Conservation (phyloP, 1,140 invertebrate genomes). For the Dendrolimus kikuchii region DNA sequence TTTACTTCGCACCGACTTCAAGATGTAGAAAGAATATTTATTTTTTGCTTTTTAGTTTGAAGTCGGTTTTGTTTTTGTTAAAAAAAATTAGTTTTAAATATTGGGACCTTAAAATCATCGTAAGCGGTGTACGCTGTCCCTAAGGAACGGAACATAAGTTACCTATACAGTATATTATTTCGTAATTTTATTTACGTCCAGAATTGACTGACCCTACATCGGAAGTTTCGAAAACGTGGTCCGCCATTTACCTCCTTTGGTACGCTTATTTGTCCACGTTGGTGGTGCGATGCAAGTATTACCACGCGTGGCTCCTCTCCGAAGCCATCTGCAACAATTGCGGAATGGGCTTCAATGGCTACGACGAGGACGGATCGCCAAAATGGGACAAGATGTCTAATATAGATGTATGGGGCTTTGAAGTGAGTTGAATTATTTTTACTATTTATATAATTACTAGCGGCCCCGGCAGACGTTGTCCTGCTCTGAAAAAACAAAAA, state of each 20-base stretch:
- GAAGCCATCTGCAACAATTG: conserved; percentile 96
- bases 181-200: conserved; percentile 14
- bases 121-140: too few species aligned
- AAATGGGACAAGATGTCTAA: conserved; percentile 94
- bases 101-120: too few species aligned
- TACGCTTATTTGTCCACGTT: conserved; percentile 86
- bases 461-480: too few species aligned
- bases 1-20: too few species aligned
- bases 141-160: too few species aligned
- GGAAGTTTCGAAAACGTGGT: conserved; percentile 61
- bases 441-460: too few species aligned
- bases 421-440: conserved; percentile 76
- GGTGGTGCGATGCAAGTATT: conserved; percentile 92
- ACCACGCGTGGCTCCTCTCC: conserved; percentile 95
- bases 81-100: too few species aligned
- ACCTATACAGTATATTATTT: not conserved
- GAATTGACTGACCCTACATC: conserved; percentile 55
- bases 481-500: too few species aligned
- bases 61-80: too few species aligned
- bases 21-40: too few species aligned
- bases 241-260: conserved; percentile 77
- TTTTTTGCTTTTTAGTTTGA: too few species aligned
- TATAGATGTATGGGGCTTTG: conserved; percentile 90
- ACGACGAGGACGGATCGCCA: conserved; percentile 78
- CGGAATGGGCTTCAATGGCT: conserved; percentile 93